These are phyloP conservation scores for Hesperia comma DNA, from an alignment of 2,888 invertebrate genomes.

Conservation along the genomic window DNA sequence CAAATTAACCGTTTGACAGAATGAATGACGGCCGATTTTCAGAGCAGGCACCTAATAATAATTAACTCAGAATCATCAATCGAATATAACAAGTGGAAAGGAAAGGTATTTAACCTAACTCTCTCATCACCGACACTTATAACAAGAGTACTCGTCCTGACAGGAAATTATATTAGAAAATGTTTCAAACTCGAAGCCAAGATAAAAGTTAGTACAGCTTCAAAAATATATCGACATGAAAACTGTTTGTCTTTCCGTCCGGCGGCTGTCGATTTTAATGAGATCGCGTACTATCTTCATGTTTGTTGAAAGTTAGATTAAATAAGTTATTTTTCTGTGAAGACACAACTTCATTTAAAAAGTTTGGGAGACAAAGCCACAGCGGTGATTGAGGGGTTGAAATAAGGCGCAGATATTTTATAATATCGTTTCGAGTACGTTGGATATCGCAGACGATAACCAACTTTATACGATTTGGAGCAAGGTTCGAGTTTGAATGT, in stretches of 20 bases:
- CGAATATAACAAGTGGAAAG: no score
- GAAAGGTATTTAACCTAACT: no score
- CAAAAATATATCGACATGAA: slow-evolving; percentile 26
- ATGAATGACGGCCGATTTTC: no score
- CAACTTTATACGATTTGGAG: neutral
- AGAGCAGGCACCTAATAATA: no score
- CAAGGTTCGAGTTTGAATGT: neutral
- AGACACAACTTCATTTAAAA: slow-evolving; percentile 54
- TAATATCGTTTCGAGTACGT: slow-evolving; percentile 3
- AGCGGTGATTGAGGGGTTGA: slow-evolving; percentile 43
- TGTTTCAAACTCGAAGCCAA: slow-evolving; percentile 12
- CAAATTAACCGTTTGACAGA: no score
- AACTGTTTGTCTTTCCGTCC: slow-evolving; percentile 25
- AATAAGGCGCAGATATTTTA: slow-evolving; percentile 31
- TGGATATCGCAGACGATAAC: slow-evolving; percentile 12
- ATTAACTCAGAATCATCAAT: no score
- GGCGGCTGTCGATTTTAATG: slow-evolving; percentile 48
- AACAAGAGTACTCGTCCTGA: neutral
- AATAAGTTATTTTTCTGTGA: slow-evolving; percentile 59
- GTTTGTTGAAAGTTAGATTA: slow-evolving; percentile 58
- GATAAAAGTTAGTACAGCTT: slow-evolving; percentile 24
- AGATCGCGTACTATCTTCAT: slow-evolving; percentile 52
- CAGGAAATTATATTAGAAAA: slow-evolving; percentile 29
- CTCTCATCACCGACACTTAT: no score
- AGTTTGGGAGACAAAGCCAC: slow-evolving; percentile 49